Evolutionary conservation across 2,797 vertebrate genomes (phyloP).

Genomic region (Tarsius wallacei): DNA sequence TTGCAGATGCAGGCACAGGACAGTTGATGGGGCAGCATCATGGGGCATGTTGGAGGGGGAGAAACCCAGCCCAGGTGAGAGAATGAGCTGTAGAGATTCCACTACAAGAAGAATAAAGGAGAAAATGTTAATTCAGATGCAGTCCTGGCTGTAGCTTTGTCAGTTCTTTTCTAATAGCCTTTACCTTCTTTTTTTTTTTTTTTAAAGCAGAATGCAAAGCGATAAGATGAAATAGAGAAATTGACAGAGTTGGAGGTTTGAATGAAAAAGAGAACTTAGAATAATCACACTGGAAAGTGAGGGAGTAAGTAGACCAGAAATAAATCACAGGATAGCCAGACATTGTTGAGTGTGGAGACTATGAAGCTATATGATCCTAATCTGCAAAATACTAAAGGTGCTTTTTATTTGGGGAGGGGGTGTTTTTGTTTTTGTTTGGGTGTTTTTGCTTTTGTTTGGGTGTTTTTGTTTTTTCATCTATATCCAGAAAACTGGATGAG

Average conservation of each 20-base stretch:
- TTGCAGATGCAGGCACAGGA: not conserved
- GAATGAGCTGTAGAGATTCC: not conserved
- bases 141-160: not conserved
- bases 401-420: no score
- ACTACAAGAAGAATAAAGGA: not conserved
- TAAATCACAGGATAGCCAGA: not conserved
- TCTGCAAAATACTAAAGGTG: not conserved
- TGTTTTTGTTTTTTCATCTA: not conserved
- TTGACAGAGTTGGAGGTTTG: not conserved
- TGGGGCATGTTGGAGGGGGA: accelerated
- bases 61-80: not conserved
- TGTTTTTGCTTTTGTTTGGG: no score
- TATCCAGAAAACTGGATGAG: not conserved
- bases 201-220: not conserved
- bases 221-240: not conserved
- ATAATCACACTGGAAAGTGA: not conserved
- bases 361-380: not conserved
- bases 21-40: not conserved
- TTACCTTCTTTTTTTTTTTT: not conserved
- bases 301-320: not conserved
- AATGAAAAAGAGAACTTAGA: not conserved
- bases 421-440: no score
- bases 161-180: not conserved
- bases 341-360: not conserved
- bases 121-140: no score